Percentiles rank a stretch among this genome's conserved stretches.
Conservation (phyloP, 2,888 invertebrate genomes). For the Troilus luridus region DNA sequence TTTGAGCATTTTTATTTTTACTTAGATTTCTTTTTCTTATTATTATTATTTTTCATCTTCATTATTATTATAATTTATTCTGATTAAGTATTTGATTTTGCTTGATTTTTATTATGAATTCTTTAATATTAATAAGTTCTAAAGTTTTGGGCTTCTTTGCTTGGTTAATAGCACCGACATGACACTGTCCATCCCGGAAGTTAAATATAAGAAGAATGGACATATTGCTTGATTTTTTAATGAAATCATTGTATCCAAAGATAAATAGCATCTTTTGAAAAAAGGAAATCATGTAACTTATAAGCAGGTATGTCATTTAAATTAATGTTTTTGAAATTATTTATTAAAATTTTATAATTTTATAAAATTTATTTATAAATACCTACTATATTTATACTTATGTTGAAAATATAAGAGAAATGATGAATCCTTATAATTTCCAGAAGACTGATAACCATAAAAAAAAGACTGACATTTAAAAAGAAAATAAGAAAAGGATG, state of each 20-base stretch:
- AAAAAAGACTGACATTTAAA: constrained; percentile 51
- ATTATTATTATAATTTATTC: too few relatives aligned
- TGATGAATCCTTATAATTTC: neutral
- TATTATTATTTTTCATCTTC: too few relatives aligned
- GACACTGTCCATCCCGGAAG: too few relatives aligned
- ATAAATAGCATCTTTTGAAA: neutral
- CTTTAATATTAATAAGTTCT: too few relatives aligned
- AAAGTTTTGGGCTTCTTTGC: too few relatives aligned
- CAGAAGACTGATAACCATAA: constrained; percentile 60
- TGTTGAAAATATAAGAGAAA: constrained; percentile 13
- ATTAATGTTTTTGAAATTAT: neutral
- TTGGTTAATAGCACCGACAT: too few relatives aligned
- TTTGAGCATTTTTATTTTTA: too few relatives aligned
- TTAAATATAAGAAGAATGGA: too few relatives aligned
- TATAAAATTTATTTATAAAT: neutral
- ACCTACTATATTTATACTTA: neutral
- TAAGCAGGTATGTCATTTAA: neutral
- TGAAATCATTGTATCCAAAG: neutral
- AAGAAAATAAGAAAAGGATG: neutral
- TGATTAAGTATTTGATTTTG: too few relatives aligned
- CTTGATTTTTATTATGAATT: too few relatives aligned
- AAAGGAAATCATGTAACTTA: neutral
- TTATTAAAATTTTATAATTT: neutral
- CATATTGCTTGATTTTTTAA: neutral
- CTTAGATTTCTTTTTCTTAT: too few relatives aligned